Evolutionary conservation across 2,113 vertebrate species (phyloP).

Genomic region (Menura novaehollandiae): DNA sequence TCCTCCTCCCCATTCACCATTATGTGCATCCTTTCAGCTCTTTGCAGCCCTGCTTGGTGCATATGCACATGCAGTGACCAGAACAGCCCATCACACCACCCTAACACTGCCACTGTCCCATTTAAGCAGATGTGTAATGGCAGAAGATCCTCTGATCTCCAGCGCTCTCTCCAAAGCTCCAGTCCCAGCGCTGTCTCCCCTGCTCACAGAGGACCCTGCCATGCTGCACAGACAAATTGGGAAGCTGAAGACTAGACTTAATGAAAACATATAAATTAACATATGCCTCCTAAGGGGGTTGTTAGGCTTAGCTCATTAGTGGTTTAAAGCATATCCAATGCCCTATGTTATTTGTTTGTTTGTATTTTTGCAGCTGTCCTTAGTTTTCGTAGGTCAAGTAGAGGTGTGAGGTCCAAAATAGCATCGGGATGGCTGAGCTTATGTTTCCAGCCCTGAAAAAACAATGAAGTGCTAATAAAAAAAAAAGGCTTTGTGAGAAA

Average conservation of each 20-base stretch:
- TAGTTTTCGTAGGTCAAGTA: slow-evolving; percentile 55
- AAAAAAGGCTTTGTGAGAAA: slow-evolving; percentile 5
- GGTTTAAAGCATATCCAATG: slow-evolving; percentile 32
- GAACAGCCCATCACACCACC: accelerated
- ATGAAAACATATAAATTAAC: slow-evolving; percentile 52
- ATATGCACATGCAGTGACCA: not conserved
- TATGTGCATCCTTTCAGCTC: accelerated
- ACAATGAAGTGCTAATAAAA: slow-evolving; percentile 62
- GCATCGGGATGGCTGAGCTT: slow-evolving; percentile 29
- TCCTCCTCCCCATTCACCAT: not conserved
- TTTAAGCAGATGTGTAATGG: not conserved
- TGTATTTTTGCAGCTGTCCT: slow-evolving; percentile 70
- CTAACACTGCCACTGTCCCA: not conserved
- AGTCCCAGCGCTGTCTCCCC: not conserved
- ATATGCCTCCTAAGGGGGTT: slow-evolving; percentile 17
- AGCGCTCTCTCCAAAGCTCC: not conserved
- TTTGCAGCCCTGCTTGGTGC: not conserved
- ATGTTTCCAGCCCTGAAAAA: slow-evolving; percentile 60
- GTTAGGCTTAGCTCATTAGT: slow-evolving; percentile 50
- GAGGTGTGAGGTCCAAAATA: slow-evolving; percentile 66
- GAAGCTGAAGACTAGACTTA: slow-evolving; percentile 38
- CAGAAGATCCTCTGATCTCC: not conserved
- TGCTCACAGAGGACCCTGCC: not conserved
- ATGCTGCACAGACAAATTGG: not conserved
- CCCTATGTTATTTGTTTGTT: slow-evolving; percentile 61